These are phyloP conservation scores for Lutraria lutraria DNA, from an alignment of 2,888 invertebrate genomes.

Conservation along the genomic window DNA sequence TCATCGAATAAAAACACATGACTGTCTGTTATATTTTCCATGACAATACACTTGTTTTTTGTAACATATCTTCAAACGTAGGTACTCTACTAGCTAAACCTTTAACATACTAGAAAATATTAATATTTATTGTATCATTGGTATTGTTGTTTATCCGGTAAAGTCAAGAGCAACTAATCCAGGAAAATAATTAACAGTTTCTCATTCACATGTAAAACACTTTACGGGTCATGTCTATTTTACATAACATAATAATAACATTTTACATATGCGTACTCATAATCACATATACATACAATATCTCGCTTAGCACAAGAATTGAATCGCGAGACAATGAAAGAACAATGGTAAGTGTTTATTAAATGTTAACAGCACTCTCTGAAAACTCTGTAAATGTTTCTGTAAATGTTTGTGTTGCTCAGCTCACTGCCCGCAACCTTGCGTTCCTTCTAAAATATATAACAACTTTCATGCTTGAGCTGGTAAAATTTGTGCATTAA, in stretches of 20 bases:
- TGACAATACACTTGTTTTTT: neutral
- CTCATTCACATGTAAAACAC: neutral
- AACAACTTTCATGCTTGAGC: slow-evolving; percentile 18
- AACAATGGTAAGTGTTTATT: slow-evolving; percentile 3
- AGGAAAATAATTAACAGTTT: neutral
- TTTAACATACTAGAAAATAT: too few species aligned
- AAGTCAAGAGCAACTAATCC: neutral
- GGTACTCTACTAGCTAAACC: neutral
- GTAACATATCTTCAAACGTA: neutral
- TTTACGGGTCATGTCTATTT: too few species aligned
- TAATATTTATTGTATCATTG: neutral
- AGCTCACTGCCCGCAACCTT: neutral
- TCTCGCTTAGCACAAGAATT: neutral
- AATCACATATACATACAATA: neutral
- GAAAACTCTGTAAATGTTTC: neutral
- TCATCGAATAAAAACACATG: too few species aligned
- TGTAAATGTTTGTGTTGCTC: slow-evolving; percentile 14
- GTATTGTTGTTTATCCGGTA: neutral
- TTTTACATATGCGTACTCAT: neutral
- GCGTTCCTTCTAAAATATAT: neutral
- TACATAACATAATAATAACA: neutral
- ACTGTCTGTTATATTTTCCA: neutral
- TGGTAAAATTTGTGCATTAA: slow-evolving; percentile 19
- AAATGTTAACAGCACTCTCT: neutral
- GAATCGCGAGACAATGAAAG: neutral